These are phyloP conservation scores for Nephotettix cincticeps DNA, from an alignment of 1,140 invertebrate species.

Conservation along the genomic window DNA sequence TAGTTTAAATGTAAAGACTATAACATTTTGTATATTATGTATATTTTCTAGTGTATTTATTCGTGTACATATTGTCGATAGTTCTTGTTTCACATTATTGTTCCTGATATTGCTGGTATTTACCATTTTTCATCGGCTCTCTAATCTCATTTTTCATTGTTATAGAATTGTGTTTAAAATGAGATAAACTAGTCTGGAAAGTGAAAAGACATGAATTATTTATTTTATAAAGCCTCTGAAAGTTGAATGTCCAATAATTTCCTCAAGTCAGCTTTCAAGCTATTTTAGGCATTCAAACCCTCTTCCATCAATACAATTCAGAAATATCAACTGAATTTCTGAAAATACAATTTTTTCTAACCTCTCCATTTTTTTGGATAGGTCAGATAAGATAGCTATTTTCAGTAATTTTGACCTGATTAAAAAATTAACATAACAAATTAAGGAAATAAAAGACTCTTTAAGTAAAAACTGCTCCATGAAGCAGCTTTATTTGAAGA, in stretches of 20 bases:
- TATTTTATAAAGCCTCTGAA: background rate
- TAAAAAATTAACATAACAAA: too few species aligned
- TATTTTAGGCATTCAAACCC: too few species aligned
- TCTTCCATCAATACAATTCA: too few species aligned
- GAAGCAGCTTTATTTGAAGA: too few species aligned
- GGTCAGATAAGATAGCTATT: too few species aligned
- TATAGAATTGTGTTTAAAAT: background rate
- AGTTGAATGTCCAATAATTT: background rate
- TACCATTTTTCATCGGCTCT: constrained; percentile 6
- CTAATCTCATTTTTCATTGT: background rate
- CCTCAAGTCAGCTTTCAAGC: background rate
- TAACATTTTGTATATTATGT: constrained; percentile 31
- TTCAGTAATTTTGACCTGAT: too few species aligned
- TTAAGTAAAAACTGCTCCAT: too few species aligned
- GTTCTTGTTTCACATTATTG: background rate
- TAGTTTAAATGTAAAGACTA: constrained; percentile 34
- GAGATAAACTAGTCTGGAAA: background rate
- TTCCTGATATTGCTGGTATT: constrained; percentile 5
- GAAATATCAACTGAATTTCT: too few species aligned
- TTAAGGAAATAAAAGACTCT: too few species aligned
- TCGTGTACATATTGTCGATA: constrained; percentile 25
- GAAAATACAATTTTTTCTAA: too few species aligned
- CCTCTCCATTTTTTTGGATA: too few species aligned
- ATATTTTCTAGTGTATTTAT: constrained; percentile 25
- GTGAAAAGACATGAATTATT: background rate